phyloP scores from a whole-genome alignment of 2,797 vertebrate species.

The Rhincodon typus region DNA sequence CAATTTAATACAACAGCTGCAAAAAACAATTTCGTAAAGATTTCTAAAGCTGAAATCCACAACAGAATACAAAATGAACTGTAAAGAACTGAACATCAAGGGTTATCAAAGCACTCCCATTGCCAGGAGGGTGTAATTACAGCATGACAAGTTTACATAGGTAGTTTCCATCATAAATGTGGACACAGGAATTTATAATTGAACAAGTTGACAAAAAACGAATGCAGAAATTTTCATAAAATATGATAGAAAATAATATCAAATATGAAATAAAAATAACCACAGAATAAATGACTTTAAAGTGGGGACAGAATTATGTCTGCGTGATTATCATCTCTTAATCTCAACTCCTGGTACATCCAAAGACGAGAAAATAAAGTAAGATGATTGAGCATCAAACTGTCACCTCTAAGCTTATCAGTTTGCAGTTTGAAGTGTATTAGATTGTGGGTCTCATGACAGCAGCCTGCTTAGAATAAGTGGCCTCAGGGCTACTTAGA shows the following conservation, averaged over 20 bases:
- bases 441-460: not conserved
- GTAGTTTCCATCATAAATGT: slow-evolving; percentile 19
- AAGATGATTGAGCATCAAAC: not conserved
- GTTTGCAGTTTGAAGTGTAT: not conserved
- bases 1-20: slow-evolving; percentile 21
- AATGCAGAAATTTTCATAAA: not conserved
- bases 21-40: slow-evolving; percentile 6
- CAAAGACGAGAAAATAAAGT: not conserved
- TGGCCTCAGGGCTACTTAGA: not conserved
- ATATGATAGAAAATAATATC: not conserved
- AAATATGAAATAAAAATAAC: not conserved
- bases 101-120: no score
- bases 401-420: not conserved
- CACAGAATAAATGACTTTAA: not conserved
- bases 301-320: not conserved
- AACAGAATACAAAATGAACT: slow-evolving; percentile 14
- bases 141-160: slow-evolving; percentile 3
- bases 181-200: not conserved
- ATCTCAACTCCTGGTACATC: not conserved
- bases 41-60: slow-evolving; percentile 9
- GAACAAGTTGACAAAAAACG: not conserved
- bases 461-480: not conserved
- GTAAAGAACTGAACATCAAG: slow-evolving; percentile 14
- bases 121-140: slow-evolving; percentile 17
- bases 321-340: not conserved